Evolutionary conservation across 2,888 invertebrate genomes (phyloP).

Genomic region (Chrysopilus asiliformis): DNA sequence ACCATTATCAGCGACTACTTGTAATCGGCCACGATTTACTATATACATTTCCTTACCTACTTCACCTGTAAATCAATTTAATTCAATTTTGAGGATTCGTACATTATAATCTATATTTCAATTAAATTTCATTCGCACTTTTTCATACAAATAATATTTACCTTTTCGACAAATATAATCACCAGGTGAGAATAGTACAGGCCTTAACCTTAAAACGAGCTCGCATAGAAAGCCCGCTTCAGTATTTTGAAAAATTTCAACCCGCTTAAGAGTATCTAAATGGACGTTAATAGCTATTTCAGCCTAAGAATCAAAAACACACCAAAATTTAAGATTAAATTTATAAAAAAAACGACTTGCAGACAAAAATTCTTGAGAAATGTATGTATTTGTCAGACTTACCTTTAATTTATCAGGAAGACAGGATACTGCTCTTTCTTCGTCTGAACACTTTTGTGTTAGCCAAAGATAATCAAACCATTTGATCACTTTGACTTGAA

Average conservation of each 20-base stretch:
- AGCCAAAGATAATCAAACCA: conserved; percentile 99
- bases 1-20: conserved; percentile 90
- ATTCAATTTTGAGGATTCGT: not conserved
- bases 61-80: conserved; percentile 59
- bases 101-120: not conserved
- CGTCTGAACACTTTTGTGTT: conserved; percentile 96
- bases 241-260: conserved; percentile 98
- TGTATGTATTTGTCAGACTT: no score
- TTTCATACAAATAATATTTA: conserved; percentile 39
- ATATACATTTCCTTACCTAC: conserved; percentile 99
- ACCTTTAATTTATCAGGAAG: conserved; percentile 90
- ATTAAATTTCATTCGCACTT: not conserved
- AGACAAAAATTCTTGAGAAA: no score
- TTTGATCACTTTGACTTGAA: conserved; percentile 95
- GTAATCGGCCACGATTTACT: conserved; percentile 89
- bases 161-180: conserved; percentile 99
- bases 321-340: not conserved
- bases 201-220: conserved; percentile 83
- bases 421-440: conserved; percentile 89
- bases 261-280: conserved; percentile 90
- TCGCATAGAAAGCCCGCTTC: conserved; percentile 98
- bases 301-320: conserved; percentile 38
- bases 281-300: conserved; percentile 99
- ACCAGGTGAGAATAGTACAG: conserved; percentile 94
- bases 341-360: no score